Evolutionary conservation across 1,140 invertebrate species (phyloP).

Genomic region (Chrysomallon squamiferum): DNA sequence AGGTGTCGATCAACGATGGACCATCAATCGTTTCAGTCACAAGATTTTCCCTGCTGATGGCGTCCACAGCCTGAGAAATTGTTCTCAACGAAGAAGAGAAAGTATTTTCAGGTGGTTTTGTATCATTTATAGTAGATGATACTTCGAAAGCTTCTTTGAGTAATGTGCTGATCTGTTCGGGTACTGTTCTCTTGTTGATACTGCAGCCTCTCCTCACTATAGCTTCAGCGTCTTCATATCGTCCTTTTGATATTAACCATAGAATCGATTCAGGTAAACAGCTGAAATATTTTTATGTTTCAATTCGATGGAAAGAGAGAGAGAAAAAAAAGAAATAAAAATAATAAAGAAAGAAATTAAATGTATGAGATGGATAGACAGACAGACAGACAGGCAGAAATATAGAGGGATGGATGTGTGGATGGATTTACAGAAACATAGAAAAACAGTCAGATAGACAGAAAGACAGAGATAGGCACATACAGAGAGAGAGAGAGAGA

Average conservation of each 20-base stretch:
- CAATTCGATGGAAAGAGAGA: conserved; percentile 56
- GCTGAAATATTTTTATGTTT: conserved; percentile 35
- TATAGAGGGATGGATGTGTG: neutral
- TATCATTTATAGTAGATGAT: no score
- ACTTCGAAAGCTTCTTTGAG: neutral
- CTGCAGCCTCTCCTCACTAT: conserved; percentile 40
- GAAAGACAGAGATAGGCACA: neutral
- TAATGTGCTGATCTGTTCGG: conserved; percentile 13
- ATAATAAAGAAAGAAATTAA: neutral
- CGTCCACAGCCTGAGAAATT: no score
- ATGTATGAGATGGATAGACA: neutral
- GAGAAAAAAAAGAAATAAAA: no score
- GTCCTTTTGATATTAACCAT: conserved; percentile 50
- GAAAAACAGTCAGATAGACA: neutral
- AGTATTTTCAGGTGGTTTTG: no score
- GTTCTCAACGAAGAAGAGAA: no score
- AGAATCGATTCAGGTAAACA: conserved; percentile 55
- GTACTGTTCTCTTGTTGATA: conserved; percentile 36
- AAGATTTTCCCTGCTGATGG: no score
- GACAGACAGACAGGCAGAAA: neutral
- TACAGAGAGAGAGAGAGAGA: no score
- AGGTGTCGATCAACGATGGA: no score
- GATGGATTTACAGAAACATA: neutral
- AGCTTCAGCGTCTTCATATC: conserved; percentile 28
- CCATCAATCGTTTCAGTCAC: no score